Evolutionary conservation across 37 sponge, comb jelly and placozoan genomes (phyloP).

Genomic region (Eunapius fragilis): DNA sequence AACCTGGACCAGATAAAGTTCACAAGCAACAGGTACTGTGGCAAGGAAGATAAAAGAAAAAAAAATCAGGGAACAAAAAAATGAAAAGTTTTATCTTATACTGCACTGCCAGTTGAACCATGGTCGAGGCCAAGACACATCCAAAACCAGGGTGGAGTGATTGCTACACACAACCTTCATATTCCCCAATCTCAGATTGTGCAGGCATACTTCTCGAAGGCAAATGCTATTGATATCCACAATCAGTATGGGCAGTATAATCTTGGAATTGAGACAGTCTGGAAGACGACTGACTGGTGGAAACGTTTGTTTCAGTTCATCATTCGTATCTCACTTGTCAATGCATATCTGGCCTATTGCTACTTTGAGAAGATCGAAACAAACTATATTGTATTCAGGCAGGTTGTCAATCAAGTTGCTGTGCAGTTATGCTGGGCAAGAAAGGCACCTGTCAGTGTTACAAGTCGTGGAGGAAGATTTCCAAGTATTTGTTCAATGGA

Average conservation of each 20-base stretch:
- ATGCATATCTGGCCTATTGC: neutral
- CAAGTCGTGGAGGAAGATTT: neutral
- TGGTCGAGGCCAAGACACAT: neutral
- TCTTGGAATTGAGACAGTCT: neutral
- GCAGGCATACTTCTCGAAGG: neutral
- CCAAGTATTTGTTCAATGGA: neutral
- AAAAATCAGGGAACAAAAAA: neutral
- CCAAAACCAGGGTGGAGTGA: neutral
- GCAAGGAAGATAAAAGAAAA: neutral
- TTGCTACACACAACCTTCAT: neutral
- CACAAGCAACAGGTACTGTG: neutral
- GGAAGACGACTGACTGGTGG: neutral
- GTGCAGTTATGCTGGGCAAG: neutral
- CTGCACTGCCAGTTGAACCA: neutral
- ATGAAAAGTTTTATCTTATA: neutral
- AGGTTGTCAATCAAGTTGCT: neutral
- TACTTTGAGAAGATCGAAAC: neutral
- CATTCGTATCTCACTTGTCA: neutral
- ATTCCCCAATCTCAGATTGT: neutral
- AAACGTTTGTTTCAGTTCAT: neutral
- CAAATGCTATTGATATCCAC: neutral
- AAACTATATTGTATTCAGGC: neutral
- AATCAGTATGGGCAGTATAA: neutral
- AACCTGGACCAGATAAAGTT: neutral
- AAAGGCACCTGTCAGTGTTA: neutral